These are phyloP conservation scores for Acestrorhynchus altus DNA, from an alignment of 2,797 vertebrate species.

Conservation along the genomic window DNA sequence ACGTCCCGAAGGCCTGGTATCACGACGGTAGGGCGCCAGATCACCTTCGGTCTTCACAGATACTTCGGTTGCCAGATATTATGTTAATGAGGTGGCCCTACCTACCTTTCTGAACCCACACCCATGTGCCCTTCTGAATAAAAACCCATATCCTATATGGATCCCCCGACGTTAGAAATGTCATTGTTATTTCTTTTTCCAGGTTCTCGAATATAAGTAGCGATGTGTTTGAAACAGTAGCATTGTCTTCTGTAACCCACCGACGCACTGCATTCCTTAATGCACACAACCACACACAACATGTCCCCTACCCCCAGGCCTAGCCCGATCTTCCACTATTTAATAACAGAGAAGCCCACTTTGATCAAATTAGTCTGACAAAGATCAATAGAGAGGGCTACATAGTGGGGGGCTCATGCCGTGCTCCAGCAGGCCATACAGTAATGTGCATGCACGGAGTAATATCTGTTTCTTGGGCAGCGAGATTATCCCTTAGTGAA, in stretches of 20 bases:
- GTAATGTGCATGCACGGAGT: constrained; percentile 71
- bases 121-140: too few relatives aligned
- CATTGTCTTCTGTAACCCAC: background rate
- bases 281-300: constrained; percentile 16
- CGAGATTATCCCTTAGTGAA: constrained; percentile 84
- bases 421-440: constrained; percentile 64
- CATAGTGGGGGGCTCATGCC: constrained; percentile 52
- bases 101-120: too few relatives aligned
- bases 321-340: constrained; percentile 51
- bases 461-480: constrained; percentile 79
- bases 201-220: background rate
- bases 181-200: too few relatives aligned
- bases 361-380: constrained; percentile 78
- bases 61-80: too few relatives aligned
- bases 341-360: constrained; percentile 60
- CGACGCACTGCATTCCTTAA: background rate
- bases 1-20: too few relatives aligned
- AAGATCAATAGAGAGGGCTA: constrained; percentile 73
- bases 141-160: too few relatives aligned
- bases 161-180: too few relatives aligned
- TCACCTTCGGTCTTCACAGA: too few relatives aligned
- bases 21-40: too few relatives aligned
- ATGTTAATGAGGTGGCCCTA: too few relatives aligned
- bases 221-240: too few relatives aligned
- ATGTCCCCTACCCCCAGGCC: background rate